A percentile compares a stretch with the other conserved stretches of the same genome.
phyloP scores from a whole-genome alignment of 2,888 invertebrate species.

The Phortica okadai region DNA sequence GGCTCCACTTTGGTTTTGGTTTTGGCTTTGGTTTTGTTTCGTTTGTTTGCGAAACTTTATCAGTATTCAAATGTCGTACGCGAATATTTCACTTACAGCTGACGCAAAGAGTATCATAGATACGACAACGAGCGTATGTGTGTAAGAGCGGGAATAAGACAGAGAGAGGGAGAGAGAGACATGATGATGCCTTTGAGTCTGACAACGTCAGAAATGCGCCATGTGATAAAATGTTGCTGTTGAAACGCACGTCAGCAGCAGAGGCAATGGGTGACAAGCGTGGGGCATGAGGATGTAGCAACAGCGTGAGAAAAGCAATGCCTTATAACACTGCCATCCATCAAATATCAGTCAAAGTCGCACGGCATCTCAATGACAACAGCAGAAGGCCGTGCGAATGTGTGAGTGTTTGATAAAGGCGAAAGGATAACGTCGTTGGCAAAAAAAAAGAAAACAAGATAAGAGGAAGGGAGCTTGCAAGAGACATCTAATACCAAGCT shows the following conservation, averaged over 20 bases:
- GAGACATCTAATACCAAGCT: slow-evolving; percentile 36
- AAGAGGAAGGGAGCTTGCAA: background rate
- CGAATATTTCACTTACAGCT: slow-evolving; percentile 30
- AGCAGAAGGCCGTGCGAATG: slow-evolving; percentile 7
- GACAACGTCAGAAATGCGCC: slow-evolving; percentile 10
- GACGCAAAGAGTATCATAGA: slow-evolving; percentile 6
- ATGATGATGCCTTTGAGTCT: background rate
- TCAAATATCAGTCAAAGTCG: slow-evolving; percentile 59
- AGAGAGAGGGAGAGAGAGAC: background rate
- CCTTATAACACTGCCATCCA: slow-evolving; percentile 52
- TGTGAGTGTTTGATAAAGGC: background rate
- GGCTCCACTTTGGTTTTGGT: slow-evolving; percentile 16
- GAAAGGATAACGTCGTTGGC: too few relatives aligned
- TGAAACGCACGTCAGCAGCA: background rate
- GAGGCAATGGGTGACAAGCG: background rate
- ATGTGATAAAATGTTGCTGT: background rate
- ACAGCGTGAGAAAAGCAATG: background rate
- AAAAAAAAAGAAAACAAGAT: background rate
- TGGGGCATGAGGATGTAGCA: background rate
- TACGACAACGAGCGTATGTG: background rate
- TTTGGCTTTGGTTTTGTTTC: slow-evolving; percentile 34
- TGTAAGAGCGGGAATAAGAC: background rate
- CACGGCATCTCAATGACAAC: slow-evolving; percentile 15
- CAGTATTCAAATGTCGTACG: slow-evolving; percentile 28
- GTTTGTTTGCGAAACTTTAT: background rate